Percentiles rank a stretch among this genome's conserved stretches.
phyloP scores from a whole-genome alignment of 2,888 invertebrate species.

The Celastrina argiolus region DNA sequence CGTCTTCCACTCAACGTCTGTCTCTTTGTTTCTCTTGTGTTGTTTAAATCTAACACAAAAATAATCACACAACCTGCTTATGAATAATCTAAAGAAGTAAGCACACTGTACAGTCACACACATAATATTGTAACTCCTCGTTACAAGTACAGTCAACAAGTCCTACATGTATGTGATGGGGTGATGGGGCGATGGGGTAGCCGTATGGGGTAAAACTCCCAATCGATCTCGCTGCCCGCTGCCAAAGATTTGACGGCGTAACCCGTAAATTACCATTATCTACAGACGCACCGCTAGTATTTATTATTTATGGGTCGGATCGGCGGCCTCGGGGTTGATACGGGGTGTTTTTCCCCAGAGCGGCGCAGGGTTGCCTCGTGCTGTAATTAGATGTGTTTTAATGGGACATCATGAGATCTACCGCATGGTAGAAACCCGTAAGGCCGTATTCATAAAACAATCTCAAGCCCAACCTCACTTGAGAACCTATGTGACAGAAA shows the following conservation, averaged over 20 bases:
- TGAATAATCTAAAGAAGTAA: no score
- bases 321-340: slow-evolving; percentile 60
- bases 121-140: not conserved
- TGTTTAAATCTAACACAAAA: no score
- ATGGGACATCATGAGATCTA: not conserved
- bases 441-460: no score
- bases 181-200: no score
- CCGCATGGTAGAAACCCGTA: not conserved
- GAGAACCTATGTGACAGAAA: no score
- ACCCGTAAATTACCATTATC: slow-evolving; percentile 78
- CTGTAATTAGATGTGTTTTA: slow-evolving; percentile 15
- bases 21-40: no score
- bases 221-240: slow-evolving; percentile 57
- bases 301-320: slow-evolving; percentile 77
- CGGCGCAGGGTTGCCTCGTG: slow-evolving; percentile 46
- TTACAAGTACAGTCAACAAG: no score
- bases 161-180: not conserved
- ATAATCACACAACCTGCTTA: no score
- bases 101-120: not conserved
- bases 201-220: slow-evolving; percentile 42
- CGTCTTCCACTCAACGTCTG: no score
- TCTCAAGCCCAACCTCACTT: no score
- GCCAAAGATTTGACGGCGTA: slow-evolving; percentile 69
- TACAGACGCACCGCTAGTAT: slow-evolving; percentile 73
- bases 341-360: slow-evolving; percentile 58